These are phyloP conservation scores for Synergus laeviventris DNA, from an alignment of 2,888 invertebrate genomes.

Conservation along the genomic window DNA sequence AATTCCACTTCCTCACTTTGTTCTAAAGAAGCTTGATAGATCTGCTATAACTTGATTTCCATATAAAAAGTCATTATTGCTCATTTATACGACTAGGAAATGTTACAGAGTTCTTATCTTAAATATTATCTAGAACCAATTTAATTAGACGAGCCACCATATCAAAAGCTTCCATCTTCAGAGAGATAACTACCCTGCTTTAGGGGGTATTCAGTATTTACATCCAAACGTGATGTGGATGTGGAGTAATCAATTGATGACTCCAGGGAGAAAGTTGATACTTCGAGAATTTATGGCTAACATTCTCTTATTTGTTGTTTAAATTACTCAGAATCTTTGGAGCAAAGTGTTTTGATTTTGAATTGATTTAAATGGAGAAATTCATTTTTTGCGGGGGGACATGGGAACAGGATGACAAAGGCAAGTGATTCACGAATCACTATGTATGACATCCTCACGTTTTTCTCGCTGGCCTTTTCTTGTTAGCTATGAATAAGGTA, in stretches of 20 bases:
- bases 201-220: conserved; percentile 21
- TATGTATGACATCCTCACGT: conserved; percentile 40
- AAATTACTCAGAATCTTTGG: not conserved
- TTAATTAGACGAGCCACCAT: conserved; percentile 17
- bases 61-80: conserved; percentile 28
- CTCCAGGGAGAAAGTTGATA: conserved; percentile 6
- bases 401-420: conserved; percentile 34
- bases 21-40: not conserved
- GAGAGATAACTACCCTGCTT: conserved; percentile 20
- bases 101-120: conserved; percentile 1
- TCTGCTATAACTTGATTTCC: conserved; percentile 9
- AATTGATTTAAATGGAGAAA: conserved; percentile 33
- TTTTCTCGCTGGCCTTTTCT: conserved; percentile 32
- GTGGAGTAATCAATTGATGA: not conserved
- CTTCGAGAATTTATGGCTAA: not conserved
- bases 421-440: conserved; percentile 38
- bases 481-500: conserved; percentile 38
- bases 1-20: conserved; percentile 16
- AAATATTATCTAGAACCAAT: conserved; percentile 15
- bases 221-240: not conserved
- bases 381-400: conserved; percentile 17
- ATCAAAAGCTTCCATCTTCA: conserved; percentile 14
- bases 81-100: conserved; percentile 1
- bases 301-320: not conserved
- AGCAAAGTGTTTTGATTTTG: not conserved